These are phyloP conservation scores for Popillia japonica DNA, from an alignment of 1,140 invertebrate genomes.

Conservation along the genomic window DNA sequence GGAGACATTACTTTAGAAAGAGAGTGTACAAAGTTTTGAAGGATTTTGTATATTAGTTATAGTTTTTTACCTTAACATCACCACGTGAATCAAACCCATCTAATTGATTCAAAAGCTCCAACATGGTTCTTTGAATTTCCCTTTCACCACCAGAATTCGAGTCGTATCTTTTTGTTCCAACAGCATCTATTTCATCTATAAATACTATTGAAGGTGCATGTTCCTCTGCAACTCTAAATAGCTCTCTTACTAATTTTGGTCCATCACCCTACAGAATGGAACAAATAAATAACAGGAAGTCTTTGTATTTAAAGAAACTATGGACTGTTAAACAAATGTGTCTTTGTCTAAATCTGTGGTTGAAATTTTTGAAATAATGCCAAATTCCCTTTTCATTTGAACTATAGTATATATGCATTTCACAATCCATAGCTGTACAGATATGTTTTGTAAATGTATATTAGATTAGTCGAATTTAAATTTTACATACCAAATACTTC, in stretches of 20 bases:
- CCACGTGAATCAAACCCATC: conserved; percentile 98
- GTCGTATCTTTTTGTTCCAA: conserved; percentile 99
- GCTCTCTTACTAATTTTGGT: conserved; percentile 96
- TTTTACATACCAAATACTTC: conserved; percentile 81
- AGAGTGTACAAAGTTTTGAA: too few species aligned
- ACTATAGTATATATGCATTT: too few species aligned
- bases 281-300: background rate
- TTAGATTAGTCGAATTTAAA: background rate
- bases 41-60: too few species aligned
- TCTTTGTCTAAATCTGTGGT: too few species aligned
- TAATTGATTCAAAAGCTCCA: conserved; percentile 97
- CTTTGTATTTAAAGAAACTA: too few species aligned
- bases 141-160: conserved; percentile 99
- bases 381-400: too few species aligned
- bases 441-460: background rate
- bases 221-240: conserved; percentile 98
- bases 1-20: too few species aligned
- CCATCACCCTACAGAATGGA: conserved; percentile 84
- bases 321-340: too few species aligned
- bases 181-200: conserved; percentile 99
- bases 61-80: conserved; percentile 85
- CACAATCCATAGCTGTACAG: too few species aligned
- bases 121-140: conserved; percentile 99
- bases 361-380: too few species aligned
- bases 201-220: conserved; percentile 99